A percentile compares a stretch with the other conserved stretches of the same genome.
Evolutionary conservation across 2,113 vertebrate species (phyloP).

Genomic region (Gnathonemus echidnorhynchus): DNA sequence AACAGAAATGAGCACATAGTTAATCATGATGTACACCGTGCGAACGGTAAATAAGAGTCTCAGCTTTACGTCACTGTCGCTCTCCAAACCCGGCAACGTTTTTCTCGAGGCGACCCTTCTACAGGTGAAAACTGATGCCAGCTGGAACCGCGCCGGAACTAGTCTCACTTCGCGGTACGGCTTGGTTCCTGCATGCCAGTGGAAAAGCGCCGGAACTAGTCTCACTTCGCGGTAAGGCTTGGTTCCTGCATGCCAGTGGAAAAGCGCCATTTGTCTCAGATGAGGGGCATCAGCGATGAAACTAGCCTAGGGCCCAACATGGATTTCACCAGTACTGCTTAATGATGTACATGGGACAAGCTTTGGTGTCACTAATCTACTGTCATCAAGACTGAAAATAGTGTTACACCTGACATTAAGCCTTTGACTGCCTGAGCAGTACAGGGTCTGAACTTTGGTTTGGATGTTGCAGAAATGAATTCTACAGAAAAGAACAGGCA

Average conservation of each 20-base stretch:
- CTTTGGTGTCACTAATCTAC: background rate
- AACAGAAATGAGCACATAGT: no score
- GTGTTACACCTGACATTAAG: background rate
- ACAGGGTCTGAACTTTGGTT: background rate
- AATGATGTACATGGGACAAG: background rate
- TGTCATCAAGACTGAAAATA: background rate
- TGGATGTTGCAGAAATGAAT: slow-evolving; percentile 66
- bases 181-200: no score
- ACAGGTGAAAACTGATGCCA: background rate
- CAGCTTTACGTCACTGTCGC: no score
- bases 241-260: background rate
- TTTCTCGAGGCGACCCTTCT: background rate
- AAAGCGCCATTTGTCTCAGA: background rate
- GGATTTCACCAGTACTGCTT: background rate
- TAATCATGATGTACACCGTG: no score
- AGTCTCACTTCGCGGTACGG: no score
- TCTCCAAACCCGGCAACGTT: background rate
- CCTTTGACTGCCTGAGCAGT: background rate
- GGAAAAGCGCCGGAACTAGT: no score
- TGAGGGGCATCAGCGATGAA: background rate
- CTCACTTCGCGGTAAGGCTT: no score
- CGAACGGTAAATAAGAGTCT: no score
- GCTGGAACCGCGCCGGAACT: background rate
- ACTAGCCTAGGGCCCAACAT: background rate
- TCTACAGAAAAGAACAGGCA: slow-evolving; percentile 56